Evolutionary conservation across 2,113 vertebrate species (phyloP).

Genomic region (Emberiza fucata): DNA sequence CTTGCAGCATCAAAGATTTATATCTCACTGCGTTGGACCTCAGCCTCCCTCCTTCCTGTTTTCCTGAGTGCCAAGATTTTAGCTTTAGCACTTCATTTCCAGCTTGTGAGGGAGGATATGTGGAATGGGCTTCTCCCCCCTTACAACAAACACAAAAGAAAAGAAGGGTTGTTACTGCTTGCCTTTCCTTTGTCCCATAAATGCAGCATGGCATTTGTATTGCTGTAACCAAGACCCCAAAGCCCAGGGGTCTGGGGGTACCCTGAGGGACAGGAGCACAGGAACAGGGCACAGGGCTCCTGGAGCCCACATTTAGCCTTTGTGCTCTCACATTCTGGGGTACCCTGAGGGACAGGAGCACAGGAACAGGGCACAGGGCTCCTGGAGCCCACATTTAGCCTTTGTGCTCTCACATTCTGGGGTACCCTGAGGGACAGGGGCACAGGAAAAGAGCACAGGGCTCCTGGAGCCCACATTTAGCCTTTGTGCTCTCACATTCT

Average conservation of each 20-base stretch:
- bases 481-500: conserved; percentile 43
- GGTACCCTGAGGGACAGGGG: neutral
- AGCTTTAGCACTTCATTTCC: conserved; percentile 11
- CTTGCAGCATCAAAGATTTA: neutral
- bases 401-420: neutral
- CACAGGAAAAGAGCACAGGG: neutral
- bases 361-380: no score
- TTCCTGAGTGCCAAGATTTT: neutral
- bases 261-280: no score
- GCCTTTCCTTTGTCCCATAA: neutral
- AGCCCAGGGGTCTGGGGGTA: neutral
- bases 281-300: no score
- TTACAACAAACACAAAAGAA: neutral
- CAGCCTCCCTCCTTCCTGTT: neutral
- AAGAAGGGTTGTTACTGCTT: neutral
- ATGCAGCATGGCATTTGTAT: neutral
- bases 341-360: no score
- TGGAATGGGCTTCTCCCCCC: neutral
- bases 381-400: no score
- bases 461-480: neutral
- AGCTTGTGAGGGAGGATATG: neutral
- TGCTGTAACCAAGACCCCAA: neutral
- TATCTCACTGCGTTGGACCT: neutral
- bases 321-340: no score
- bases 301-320: no score